These are phyloP conservation scores for Digitonthophagus gazella DNA, from an alignment of 2,888 invertebrate species.

Conservation along the genomic window DNA sequence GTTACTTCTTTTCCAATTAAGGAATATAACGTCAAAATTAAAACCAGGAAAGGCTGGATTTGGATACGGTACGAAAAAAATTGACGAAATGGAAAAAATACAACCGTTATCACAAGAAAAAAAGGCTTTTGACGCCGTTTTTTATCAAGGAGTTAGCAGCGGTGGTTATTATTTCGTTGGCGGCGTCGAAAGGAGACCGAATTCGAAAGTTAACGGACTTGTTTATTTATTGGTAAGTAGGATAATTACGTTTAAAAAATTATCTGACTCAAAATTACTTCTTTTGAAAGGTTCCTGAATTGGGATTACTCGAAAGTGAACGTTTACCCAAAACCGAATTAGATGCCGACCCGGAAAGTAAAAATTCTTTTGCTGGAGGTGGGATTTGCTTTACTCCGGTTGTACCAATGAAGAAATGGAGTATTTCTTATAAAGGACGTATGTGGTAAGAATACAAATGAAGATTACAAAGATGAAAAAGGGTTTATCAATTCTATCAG, in stretches of 20 bases:
- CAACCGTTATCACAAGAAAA: conserved; percentile 60
- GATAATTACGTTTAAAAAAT: conserved; percentile 13
- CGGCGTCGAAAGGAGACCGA: conserved; percentile 65
- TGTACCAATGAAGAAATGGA: conserved; percentile 74
- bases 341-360: conserved; percentile 49
- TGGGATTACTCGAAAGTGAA: conserved; percentile 67
- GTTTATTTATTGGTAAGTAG: conserved; percentile 63
- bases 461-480: no score
- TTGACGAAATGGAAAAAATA: conserved; percentile 57
- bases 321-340: conserved; percentile 69
- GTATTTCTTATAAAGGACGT: conserved; percentile 65
- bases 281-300: conserved; percentile 59
- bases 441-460: conserved; percentile 55
- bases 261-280: conserved; percentile 2
- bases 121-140: conserved; percentile 76
- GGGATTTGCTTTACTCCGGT: conserved; percentile 67
- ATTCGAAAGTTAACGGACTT: conserved; percentile 65
- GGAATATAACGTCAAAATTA: conserved; percentile 55
- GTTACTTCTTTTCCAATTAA: conserved; percentile 54
- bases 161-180: conserved; percentile 65
- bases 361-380: conserved; percentile 64
- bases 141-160: conserved; percentile 66
- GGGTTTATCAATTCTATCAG: no score
- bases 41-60: conserved; percentile 47
- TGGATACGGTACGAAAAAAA: conserved; percentile 53